phyloP scores from a whole-genome alignment of 2,888 invertebrate species.

The Drosophila birchii region DNA sequence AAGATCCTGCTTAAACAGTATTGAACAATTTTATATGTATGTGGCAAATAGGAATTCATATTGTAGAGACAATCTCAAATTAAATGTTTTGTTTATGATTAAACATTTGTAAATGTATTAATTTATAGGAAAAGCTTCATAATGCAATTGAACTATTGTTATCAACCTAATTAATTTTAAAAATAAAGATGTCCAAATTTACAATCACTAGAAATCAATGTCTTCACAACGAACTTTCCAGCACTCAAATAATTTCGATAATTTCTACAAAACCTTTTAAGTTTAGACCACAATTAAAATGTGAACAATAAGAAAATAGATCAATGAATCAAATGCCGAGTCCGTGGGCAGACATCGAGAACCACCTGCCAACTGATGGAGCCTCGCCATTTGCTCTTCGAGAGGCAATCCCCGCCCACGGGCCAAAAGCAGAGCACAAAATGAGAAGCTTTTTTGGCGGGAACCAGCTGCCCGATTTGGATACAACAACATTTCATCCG shows the following conservation, averaged over 20 bases:
- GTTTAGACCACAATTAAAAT: background rate
- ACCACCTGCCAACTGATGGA: conserved; percentile 31
- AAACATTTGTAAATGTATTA: background rate
- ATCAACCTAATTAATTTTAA: background rate
- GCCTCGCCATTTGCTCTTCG: conserved; percentile 39
- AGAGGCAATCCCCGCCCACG: conserved; percentile 38
- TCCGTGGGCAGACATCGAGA: conserved; percentile 16
- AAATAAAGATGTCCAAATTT: background rate
- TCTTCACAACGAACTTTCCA: background rate
- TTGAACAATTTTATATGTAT: background rate
- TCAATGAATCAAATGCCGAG: conserved; percentile 3
- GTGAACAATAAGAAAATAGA: conserved; percentile 9
- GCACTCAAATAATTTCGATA: background rate
- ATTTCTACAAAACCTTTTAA: background rate
- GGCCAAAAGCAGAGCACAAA: conserved; percentile 25
- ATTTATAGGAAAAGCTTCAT: background rate
- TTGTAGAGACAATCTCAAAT: background rate
- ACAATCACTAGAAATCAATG: background rate
- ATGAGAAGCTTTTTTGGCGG: conserved; percentile 41
- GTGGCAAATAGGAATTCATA: background rate
- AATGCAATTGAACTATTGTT: background rate
- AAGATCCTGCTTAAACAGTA: background rate
- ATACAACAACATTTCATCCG: conserved; percentile 61
- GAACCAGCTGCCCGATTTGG: conserved; percentile 66
- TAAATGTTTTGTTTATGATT: background rate